These are phyloP conservation scores for Jacana jacana DNA, from an alignment of 2,113 vertebrate species.

Conservation along the genomic window DNA sequence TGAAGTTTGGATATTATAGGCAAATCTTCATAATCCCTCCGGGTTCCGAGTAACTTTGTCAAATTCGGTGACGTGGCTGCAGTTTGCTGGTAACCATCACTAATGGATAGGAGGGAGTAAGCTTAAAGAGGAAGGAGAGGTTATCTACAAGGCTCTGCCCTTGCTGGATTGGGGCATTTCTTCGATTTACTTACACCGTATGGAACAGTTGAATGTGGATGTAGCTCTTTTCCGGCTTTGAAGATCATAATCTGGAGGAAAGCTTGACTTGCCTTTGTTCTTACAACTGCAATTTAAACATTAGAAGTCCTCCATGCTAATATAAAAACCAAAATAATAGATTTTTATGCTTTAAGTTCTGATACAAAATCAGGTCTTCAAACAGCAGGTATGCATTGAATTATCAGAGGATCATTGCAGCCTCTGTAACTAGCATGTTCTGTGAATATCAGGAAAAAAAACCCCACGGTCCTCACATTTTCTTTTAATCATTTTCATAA, in stretches of 20 bases:
- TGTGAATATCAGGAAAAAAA: background rate
- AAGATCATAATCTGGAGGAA: background rate
- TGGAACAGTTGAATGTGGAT: background rate
- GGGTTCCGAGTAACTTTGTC: conserved; percentile 19
- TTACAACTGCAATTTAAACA: background rate
- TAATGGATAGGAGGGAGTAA: background rate
- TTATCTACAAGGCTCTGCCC: conserved; percentile 13
- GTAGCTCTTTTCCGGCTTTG: background rate
- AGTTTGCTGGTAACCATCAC: background rate
- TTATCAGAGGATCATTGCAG: background rate
- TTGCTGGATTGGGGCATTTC: background rate
- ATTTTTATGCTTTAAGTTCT: background rate
- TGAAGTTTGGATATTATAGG: conserved; percentile 25
- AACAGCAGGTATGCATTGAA: background rate
- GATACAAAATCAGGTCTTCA: background rate
- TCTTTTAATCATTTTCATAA: background rate
- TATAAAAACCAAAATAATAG: background rate
- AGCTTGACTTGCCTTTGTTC: conserved; percentile 1
- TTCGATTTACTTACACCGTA: background rate
- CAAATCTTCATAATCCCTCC: background rate
- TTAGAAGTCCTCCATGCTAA: background rate
- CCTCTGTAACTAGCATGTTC: background rate
- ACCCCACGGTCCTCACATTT: background rate
- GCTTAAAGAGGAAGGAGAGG: conserved; percentile 23
- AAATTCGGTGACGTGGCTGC: background rate